Conservation (phyloP, 2,888 invertebrate genomes). For the Argyresthia albistria region DNA sequence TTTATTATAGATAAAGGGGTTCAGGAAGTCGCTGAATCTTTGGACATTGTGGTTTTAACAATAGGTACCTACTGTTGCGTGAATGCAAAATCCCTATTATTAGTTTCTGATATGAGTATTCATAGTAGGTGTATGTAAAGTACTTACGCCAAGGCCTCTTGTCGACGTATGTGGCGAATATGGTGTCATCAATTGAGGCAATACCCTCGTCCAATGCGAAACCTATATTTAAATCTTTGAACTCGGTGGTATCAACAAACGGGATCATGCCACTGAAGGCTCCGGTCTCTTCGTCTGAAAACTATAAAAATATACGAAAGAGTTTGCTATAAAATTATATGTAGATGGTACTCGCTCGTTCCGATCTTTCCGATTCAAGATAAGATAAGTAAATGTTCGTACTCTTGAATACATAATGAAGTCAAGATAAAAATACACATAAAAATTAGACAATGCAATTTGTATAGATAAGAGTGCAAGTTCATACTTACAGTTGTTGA, state of each 20-base stretch:
- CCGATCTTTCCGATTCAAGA: too few species aligned
- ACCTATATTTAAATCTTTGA: constrained; percentile 82
- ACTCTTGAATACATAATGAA: too few species aligned
- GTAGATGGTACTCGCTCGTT: too few species aligned
- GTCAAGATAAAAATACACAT: too few species aligned
- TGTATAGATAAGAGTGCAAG: too few species aligned
- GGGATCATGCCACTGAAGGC: constrained; percentile 81
- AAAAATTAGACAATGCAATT: too few species aligned
- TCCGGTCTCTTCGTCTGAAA: constrained; percentile 86
- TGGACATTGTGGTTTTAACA: too few species aligned
- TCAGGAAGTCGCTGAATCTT: not conserved
- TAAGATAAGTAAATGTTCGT: too few species aligned
- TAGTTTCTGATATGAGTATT: not conserved
- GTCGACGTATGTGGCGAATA: constrained; percentile 77
- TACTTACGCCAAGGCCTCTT: constrained; percentile 86
- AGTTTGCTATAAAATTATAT: too few species aligned
- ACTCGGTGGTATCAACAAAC: constrained; percentile 79
- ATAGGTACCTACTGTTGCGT: too few species aligned
- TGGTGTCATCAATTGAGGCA: constrained; percentile 69
- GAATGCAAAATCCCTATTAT: not conserved
- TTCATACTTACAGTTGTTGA: too few species aligned
- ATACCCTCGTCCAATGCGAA: constrained; percentile 90
- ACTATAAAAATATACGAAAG: not conserved
- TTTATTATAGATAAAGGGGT: too few species aligned
- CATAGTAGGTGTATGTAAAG: not conserved